These are phyloP conservation scores for Cynaeus angustus DNA, from an alignment of 2,888 invertebrate genomes.

Conservation along the genomic window DNA sequence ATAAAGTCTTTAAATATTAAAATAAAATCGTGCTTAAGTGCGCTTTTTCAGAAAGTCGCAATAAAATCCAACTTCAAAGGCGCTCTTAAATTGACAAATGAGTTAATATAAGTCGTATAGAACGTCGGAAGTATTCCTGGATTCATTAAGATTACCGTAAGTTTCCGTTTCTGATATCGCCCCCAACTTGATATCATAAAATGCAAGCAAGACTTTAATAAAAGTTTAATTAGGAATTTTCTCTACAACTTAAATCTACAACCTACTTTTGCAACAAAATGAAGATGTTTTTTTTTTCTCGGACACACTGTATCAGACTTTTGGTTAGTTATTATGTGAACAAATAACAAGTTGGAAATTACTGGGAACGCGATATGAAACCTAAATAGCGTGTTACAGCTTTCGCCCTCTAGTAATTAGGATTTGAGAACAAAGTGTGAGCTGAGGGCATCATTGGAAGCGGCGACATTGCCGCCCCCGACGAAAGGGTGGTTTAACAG, in stretches of 20 bases:
- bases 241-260: slow-evolving; percentile 62
- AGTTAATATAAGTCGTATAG: slow-evolving; percentile 62
- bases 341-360: slow-evolving; percentile 53
- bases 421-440: slow-evolving; percentile 66
- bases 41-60: slow-evolving; percentile 46
- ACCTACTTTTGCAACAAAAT: slow-evolving; percentile 55
- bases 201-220: slow-evolving; percentile 67
- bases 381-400: slow-evolving; percentile 60
- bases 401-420: slow-evolving; percentile 64
- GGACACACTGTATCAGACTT: background rate
- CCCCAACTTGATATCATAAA: slow-evolving; percentile 66
- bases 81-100: slow-evolving; percentile 63
- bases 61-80: slow-evolving; percentile 51
- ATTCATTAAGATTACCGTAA: slow-evolving; percentile 64
- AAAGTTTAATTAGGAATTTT: slow-evolving; percentile 70
- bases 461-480: slow-evolving; percentile 43
- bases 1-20: background rate
- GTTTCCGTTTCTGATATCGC: slow-evolving; percentile 63
- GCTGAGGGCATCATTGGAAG: slow-evolving; percentile 54
- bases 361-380: slow-evolving; percentile 61
- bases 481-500: slow-evolving; percentile 43
- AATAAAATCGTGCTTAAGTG: background rate
- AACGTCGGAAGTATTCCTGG: slow-evolving; percentile 60
- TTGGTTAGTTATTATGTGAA: slow-evolving; percentile 46
- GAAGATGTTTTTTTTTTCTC: slow-evolving; percentile 2